Base-by-base conservation (phyloP, 1,140 invertebrate species). In the Drosophila lini region DNA sequence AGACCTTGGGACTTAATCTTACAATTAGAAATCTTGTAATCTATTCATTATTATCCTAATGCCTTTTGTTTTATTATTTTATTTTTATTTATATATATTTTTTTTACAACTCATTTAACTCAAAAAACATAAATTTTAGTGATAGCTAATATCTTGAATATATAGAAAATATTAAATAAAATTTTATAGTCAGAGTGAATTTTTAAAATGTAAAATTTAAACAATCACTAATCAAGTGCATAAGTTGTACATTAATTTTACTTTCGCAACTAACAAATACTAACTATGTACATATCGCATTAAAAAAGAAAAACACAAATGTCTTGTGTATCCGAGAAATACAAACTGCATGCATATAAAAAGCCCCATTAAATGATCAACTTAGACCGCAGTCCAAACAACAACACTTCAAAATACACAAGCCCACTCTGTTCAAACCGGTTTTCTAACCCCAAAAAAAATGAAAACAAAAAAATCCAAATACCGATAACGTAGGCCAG, bases 311-410 rank as follows among this genome's bases (percentile, higher is more conserved):
- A 50, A 15, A 11, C n/a, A 19, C 19, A 55, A 55, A 22, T 40
- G 40, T 48, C 22, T 48, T 48, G 28, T 32, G 38, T 42, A 44
- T 28, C 25, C 4, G 11, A 36, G n/a, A 61, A 60, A 55, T 56
- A 6, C 3, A 32, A 7, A 10, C 15, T 42, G 15, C 55, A 32
- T 41, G 25, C 53, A 40, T 32, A 25, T 31, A 11, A 65, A 62
- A 61, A 40, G 62, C 47, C 40, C 31, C 31, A 61, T 61, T 67
- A 19, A 47, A 69, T 44, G 15, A 70, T 22, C 16, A 16, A 48
- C 65, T 48, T 34, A n/a, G 34, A 10, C 19, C 50, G 19, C 36
- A 32, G 32, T 25, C 31, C 6, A 67, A 60, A 6, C 25, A 52
- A 52, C 22, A 74, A 56, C 38, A 34, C 25, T 48, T 36, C 16